These are phyloP conservation scores for Habrosyne pyritoides DNA, from an alignment of 2,888 invertebrate species.

Conservation along the genomic window DNA sequence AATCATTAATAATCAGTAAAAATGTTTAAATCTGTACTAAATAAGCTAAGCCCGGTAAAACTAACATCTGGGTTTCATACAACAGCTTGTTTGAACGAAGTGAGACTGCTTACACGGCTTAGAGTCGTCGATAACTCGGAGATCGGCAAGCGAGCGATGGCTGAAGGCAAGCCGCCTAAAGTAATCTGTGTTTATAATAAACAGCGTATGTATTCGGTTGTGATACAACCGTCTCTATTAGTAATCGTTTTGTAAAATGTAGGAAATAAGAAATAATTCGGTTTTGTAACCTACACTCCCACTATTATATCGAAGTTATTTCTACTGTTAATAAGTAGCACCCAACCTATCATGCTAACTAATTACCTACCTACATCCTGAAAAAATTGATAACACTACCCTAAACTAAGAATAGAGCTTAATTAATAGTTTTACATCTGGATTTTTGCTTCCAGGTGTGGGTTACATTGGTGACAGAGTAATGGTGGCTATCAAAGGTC, in stretches of 20 bases:
- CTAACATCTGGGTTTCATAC: constrained; percentile 80
- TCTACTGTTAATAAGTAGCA: too few species aligned
- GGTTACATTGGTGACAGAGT: constrained; percentile 91
- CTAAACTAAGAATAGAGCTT: not conserved
- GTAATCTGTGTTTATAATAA: constrained; percentile 97
- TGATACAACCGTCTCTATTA: not conserved
- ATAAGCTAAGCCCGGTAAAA: constrained; percentile 40
- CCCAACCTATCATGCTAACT: too few species aligned
- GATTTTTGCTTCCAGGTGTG: constrained; percentile 64
- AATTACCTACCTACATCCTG: too few species aligned
- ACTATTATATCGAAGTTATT: too few species aligned
- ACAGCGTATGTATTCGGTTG: constrained; percentile 65
- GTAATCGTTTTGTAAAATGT: too few species aligned
- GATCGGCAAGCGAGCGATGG: constrained; percentile 97
- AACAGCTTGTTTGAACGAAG: constrained; percentile 84
- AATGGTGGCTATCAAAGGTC: constrained; percentile 96
- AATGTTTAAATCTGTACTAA: constrained; percentile 65
- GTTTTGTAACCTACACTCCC: too few species aligned
- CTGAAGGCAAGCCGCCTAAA: constrained; percentile 96
- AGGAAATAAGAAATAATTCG: too few species aligned
- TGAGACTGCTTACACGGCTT: constrained; percentile 89
- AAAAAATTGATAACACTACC: too few species aligned
- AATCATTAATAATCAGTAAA: constrained; percentile 24
- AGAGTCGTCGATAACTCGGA: constrained; percentile 98
- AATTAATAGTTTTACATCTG: too few species aligned